Evolutionary conservation across 1,140 invertebrate species (phyloP).

Genomic region (Eciton burchellii): DNA sequence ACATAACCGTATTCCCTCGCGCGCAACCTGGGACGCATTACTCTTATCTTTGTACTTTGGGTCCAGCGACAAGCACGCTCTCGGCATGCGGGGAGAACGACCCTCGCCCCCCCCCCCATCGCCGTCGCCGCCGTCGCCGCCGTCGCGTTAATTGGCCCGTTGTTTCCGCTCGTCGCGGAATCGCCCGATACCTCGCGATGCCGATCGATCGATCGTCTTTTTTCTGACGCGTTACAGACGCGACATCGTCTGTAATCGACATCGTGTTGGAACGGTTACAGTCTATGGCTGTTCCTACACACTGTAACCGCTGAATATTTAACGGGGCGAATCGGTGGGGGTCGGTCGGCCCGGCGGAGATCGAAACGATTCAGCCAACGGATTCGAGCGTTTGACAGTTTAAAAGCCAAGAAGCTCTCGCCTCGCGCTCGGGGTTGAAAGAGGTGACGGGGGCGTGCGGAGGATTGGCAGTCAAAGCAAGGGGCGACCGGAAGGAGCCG

Average conservation of each 20-base stretch:
- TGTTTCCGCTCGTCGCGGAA: too few species aligned
- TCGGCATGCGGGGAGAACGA: neutral
- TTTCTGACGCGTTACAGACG: slow-evolving; percentile 3
- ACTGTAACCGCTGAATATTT: slow-evolving; percentile 83
- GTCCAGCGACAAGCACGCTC: too few species aligned
- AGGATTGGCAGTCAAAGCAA: slow-evolving; percentile 71
- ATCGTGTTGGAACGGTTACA: slow-evolving; percentile 82
- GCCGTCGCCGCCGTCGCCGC: too few species aligned
- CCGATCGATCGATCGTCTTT: slow-evolving; percentile 31
- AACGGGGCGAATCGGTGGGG: slow-evolving; percentile 75
- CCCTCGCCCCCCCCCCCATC: neutral
- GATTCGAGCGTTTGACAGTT: slow-evolving; percentile 82
- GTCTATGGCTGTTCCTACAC: slow-evolving; percentile 83
- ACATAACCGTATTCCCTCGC: slow-evolving; percentile 70
- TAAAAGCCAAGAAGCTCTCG: slow-evolving; percentile 82
- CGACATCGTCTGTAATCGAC: slow-evolving; percentile 45
- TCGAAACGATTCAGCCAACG: slow-evolving; percentile 81
- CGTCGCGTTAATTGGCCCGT: slow-evolving; percentile 19
- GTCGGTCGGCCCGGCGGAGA: slow-evolving; percentile 28
- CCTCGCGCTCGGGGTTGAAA: slow-evolving; percentile 48
- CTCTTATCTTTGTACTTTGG: slow-evolving; percentile 72
- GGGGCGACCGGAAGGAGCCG: slow-evolving; percentile 41
- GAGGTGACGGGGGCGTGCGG: slow-evolving; percentile 35
- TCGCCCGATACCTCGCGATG: too few species aligned
- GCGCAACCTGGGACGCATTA: slow-evolving; percentile 74